These are phyloP conservation scores for Myrmecobius fasciatus DNA, from an alignment of 2,113 vertebrate species.

Conservation along the genomic window DNA sequence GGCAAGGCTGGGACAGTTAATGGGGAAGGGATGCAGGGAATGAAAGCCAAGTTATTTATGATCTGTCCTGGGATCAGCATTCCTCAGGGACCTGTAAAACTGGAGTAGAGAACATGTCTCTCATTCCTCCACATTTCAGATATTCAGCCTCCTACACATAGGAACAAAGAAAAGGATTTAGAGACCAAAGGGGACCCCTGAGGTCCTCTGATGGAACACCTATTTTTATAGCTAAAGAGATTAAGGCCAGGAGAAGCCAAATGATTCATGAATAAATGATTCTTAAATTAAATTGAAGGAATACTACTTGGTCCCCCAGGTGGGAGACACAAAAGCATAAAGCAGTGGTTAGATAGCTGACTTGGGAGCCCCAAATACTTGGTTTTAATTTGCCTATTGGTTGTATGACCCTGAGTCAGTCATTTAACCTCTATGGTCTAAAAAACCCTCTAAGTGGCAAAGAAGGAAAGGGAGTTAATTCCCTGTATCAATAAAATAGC, in stretches of 20 bases:
- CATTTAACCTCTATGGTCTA: background rate
- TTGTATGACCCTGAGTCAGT: background rate
- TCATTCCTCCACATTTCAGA: background rate
- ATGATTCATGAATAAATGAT: background rate
- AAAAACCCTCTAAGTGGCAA: background rate
- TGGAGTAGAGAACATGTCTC: background rate
- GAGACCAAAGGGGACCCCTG: background rate
- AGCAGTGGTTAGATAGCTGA: background rate
- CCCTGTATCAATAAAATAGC: background rate
- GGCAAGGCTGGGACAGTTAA: slow-evolving; percentile 69
- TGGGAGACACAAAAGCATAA: background rate
- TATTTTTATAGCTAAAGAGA: background rate
- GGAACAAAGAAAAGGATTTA: background rate
- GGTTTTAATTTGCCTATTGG: background rate
- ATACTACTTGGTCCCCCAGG: background rate
- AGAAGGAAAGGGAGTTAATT: background rate
- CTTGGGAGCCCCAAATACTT: background rate
- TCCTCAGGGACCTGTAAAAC: slow-evolving; percentile 42
- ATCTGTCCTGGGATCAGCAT: slow-evolving; percentile 42
- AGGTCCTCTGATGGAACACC: background rate
- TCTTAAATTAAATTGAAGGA: background rate
- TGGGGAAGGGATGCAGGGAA: slow-evolving; percentile 28
- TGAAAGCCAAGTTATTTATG: slow-evolving; percentile 47
- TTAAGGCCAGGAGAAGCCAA: background rate
- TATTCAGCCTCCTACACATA: background rate